Evolutionary conservation across 2,113 vertebrate genomes (phyloP).

Genomic region (human): DNA sequence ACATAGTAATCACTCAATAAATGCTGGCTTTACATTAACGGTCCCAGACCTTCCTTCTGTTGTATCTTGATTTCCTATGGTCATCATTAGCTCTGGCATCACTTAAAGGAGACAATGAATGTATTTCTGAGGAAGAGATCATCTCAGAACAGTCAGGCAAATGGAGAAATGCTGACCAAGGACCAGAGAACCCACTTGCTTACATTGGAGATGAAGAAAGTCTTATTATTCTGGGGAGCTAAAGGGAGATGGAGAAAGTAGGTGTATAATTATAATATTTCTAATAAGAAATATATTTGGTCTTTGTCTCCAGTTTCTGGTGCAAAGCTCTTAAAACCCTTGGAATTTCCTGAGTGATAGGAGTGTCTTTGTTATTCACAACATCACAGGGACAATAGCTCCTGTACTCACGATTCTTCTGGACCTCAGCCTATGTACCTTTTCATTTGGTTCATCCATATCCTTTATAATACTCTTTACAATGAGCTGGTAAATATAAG

Average conservation of each 20-base stretch:
- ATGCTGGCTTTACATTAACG: neutral
- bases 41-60: neutral
- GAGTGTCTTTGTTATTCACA: neutral
- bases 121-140: neutral
- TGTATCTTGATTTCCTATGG: neutral
- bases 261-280: neutral
- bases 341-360: neutral
- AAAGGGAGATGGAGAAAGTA: neutral
- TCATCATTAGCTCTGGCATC: neutral
- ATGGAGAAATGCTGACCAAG: neutral
- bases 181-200: neutral
- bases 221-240: neutral
- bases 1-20: neutral
- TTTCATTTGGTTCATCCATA: neutral
- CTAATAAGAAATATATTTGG: neutral
- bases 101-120: neutral
- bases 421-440: neutral
- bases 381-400: neutral
- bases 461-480: neutral
- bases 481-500: neutral
- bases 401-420: neutral
- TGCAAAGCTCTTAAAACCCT: neutral
- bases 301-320: neutral
- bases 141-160: neutral
- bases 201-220: neutral